Base-by-base conservation (phyloP, 2,797 vertebrate genomes). In the Anabacerthia variegaticeps region DNA sequence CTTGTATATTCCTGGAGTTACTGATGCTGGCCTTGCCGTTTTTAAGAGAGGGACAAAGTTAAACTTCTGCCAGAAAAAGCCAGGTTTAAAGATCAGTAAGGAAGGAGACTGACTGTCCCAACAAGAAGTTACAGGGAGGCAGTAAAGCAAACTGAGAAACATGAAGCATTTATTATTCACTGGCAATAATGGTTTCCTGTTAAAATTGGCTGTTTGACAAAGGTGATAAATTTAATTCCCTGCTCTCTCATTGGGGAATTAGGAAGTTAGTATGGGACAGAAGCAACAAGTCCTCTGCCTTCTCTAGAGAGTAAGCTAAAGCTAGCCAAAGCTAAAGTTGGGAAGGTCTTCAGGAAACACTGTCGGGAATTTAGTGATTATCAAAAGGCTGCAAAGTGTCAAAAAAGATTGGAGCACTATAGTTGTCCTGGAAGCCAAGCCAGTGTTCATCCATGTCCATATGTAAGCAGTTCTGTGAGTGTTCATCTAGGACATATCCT, bases 171-270 rank as follows among this genome's bases (percentile, higher is more conserved):
- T 96, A 66, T 92, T 95, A 88, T 94, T 93, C 83, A 81, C 80
- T 93, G 88, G 92, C 88, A 92, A 66, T 95, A 95, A 91, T 58
- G 22, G 39, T 90, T 97, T 97, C 95, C 95, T 93, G 93, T 94
- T 95, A 96, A 93, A 97, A 86, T 30, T 96, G 94, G 88, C 94
- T 76, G 9, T 92, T 88, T 95, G 89, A 95, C 94, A 95, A 86
- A 88, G 77, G 51, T 84, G 88, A 92, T 95, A 74, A 86, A 84
- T 97, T 95, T 89, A 88, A 84, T 95, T 92, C 79, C 43, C 88
- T 73, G 20, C 73, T 88, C 46, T 88, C 62, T 90, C 58, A 36
- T 8, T 81, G 36, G 92, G 75, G 73, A 95, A 30, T 80, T 84
- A 51, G 43, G 54, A 90, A 91, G 46, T 81, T 95, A 91, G 36